A percentile compares a stretch with the other conserved stretches of the same genome.
phyloP scores from a whole-genome alignment of 2,797 vertebrate species.

The Muraenolepis orangiensis region DNA sequence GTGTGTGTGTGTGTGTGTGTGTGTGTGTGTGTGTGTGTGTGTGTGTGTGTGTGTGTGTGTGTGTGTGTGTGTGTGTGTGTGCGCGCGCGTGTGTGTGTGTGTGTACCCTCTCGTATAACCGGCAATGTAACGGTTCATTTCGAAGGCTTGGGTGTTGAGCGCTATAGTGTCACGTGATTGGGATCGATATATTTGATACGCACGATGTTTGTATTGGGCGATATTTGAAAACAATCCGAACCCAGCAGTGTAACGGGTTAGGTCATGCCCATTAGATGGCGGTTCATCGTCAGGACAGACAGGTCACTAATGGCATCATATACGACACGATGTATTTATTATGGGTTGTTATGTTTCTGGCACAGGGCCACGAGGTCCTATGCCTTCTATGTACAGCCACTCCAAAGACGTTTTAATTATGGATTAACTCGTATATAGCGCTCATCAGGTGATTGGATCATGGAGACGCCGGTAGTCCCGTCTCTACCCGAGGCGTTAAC shows the following conservation, averaged over 20 bases:
- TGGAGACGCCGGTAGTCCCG: constrained; percentile 30
- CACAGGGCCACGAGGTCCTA: constrained; percentile 43
- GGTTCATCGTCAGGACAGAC: too few relatives aligned
- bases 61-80: not conserved
- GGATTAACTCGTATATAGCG: too few relatives aligned
- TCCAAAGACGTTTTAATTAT: constrained; percentile 63
- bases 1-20: not conserved
- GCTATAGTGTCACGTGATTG: constrained; percentile 49
- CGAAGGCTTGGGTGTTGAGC: constrained; percentile 29
- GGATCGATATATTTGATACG: constrained; percentile 76
- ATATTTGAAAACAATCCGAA: not conserved
- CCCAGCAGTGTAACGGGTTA: not conserved
- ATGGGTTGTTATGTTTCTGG: constrained; percentile 30
- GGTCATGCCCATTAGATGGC: too few relatives aligned
- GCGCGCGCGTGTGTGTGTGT: not conserved
- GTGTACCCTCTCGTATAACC: constrained; percentile 19
- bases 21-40: constrained; percentile 3
- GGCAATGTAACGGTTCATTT: constrained; percentile 33
- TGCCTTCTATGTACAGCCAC: constrained; percentile 37
- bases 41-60: constrained; percentile 12
- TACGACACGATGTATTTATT: constrained; percentile 43
- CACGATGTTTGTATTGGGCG: constrained; percentile 70
- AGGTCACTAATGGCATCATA: constrained; percentile 53
- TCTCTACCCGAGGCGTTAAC: constrained; percentile 53
- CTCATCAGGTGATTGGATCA: constrained; percentile 67